phyloP scores from a whole-genome alignment of 1,140 invertebrate genomes.

The Scylla paramamosain region DNA sequence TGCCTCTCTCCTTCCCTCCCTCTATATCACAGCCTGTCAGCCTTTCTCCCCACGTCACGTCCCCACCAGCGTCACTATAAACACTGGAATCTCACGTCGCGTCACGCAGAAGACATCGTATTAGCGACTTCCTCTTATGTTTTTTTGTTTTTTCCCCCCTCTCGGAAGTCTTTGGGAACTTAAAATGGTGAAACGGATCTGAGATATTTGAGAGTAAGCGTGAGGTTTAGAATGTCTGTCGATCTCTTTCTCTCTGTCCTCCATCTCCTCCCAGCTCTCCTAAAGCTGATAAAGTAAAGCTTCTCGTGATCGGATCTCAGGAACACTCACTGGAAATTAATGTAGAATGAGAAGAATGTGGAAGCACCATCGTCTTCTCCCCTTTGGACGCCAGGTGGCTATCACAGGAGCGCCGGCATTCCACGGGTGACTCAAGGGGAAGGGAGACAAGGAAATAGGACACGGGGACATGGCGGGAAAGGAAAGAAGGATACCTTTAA shows the following conservation, averaged over 20 bases:
- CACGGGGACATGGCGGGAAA: too few species aligned
- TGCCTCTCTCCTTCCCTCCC: neutral
- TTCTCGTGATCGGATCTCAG: neutral
- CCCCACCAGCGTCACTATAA: neutral
- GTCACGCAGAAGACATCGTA: neutral
- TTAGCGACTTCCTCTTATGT: neutral
- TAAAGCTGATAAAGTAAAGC: neutral
- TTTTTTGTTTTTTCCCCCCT: neutral
- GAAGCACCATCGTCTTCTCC: neutral
- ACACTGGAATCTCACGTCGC: neutral
- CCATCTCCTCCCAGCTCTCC: neutral
- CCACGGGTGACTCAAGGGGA: too few species aligned
- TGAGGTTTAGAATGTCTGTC: neutral
- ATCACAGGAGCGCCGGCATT: neutral
- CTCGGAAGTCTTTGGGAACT: neutral
- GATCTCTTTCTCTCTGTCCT: neutral
- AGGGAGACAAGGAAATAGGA: too few species aligned
- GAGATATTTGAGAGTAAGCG: neutral
- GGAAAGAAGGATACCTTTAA: too few species aligned
- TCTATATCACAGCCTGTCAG: neutral
- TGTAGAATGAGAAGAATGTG: neutral
- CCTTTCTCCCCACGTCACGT: neutral
- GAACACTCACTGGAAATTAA: neutral
- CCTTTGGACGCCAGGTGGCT: neutral
- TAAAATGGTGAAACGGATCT: neutral